These are phyloP conservation scores for Leptosomus discolor DNA, from an alignment of 2,113 vertebrate genomes.

Conservation along the genomic window DNA sequence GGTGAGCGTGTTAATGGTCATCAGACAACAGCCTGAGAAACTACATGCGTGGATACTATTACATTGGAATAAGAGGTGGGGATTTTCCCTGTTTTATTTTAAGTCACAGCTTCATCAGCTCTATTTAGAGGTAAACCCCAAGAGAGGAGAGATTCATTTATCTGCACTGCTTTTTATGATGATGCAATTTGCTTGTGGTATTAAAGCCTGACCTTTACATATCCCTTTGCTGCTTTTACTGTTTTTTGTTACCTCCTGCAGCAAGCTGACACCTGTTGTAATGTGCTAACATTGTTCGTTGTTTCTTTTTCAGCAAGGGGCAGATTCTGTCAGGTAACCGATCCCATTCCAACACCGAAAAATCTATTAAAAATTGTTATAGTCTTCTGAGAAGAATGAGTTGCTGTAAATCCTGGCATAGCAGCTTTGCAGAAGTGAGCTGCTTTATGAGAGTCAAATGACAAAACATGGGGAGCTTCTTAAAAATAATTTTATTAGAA, in stretches of 20 bases:
- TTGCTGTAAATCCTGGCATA: neutral
- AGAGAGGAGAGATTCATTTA: neutral
- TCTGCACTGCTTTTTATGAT: neutral
- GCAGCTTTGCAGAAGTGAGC: neutral
- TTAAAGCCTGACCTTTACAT: neutral
- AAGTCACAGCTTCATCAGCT: neutral
- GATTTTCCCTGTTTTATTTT: neutral
- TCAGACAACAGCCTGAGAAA: neutral
- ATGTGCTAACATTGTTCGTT: neutral
- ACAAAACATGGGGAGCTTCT: neutral
- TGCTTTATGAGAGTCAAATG: neutral
- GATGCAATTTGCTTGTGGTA: neutral
- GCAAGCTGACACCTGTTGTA: neutral
- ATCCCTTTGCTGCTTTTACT: neutral
- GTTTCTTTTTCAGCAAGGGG: neutral
- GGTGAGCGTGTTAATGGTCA: neutral
- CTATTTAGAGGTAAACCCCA: neutral
- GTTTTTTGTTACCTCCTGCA: neutral
- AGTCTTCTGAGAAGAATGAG: neutral
- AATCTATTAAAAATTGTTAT: neutral
- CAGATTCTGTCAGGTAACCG: neutral
- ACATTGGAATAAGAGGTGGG: neutral
- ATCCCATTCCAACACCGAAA: neutral
- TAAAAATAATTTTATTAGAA: neutral
- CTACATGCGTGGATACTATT: neutral